Evolutionary conservation across 2,797 vertebrate genomes (phyloP).

Genomic region (Alca torda): DNA sequence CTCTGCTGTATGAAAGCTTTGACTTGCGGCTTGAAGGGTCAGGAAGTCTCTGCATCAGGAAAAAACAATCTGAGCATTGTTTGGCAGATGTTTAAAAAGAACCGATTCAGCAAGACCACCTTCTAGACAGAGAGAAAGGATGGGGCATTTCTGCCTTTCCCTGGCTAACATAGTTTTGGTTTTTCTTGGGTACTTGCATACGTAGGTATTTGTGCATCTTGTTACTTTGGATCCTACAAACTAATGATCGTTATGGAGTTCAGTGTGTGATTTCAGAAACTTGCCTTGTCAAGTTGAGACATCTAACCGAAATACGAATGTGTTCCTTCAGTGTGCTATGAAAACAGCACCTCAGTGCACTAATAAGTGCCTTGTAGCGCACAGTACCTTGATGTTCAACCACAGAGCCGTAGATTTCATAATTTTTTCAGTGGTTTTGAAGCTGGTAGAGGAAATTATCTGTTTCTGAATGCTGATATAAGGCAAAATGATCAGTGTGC

Average conservation of each 20-base stretch:
- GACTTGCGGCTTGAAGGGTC: neutral
- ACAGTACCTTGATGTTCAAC: neutral
- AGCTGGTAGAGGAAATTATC: neutral
- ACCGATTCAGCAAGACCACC: accelerated
- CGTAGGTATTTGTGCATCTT: accelerated
- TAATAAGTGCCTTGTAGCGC: neutral
- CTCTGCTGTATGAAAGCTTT: neutral
- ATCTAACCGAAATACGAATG: accelerated
- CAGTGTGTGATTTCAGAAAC: neutral
- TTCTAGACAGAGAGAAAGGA: neutral
- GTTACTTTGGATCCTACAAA: neutral
- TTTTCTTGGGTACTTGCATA: neutral
- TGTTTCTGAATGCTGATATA: neutral
- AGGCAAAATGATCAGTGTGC: neutral
- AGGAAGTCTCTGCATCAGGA: neutral
- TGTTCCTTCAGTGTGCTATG: accelerated
- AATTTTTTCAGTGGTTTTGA: neutral
- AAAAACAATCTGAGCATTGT: neutral
- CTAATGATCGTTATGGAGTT: accelerated
- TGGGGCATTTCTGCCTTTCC: neutral
- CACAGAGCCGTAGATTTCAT: neutral
- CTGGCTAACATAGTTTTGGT: neutral
- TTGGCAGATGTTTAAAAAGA: neutral
- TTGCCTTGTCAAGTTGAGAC: neutral
- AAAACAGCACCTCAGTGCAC: neutral